Evolutionary conservation across 2,888 invertebrate species (phyloP).

Genomic region (Ptilodon capucinus): DNA sequence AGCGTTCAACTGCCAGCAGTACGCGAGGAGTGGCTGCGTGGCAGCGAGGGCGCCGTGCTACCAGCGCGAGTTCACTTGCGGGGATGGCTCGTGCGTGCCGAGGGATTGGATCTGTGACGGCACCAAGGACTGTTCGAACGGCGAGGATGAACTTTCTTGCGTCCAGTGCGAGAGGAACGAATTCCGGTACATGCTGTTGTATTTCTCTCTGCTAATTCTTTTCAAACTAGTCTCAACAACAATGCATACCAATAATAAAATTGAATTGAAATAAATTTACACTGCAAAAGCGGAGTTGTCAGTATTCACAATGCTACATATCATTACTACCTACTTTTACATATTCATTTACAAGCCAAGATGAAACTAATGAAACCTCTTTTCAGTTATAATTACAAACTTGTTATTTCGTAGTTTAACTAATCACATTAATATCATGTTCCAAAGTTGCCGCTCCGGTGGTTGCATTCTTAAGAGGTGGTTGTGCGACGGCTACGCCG

Average conservation of each 20-base stretch:
- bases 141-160: constrained; percentile 84
- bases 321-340: too few species aligned
- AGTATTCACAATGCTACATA: too few species aligned
- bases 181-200: constrained; percentile 62
- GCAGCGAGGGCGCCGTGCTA: constrained; percentile 74
- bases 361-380: too few species aligned
- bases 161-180: constrained; percentile 57
- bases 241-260: too few species aligned
- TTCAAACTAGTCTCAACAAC: too few species aligned
- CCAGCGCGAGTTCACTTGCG: constrained; percentile 80
- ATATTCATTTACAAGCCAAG: too few species aligned
- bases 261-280: too few species aligned
- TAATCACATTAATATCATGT: too few species aligned
- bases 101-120: constrained; percentile 85
- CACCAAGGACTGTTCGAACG: constrained; percentile 83
- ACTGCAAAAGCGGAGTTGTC: too few species aligned
- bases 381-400: too few species aligned
- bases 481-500: constrained; percentile 76
- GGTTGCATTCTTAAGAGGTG: constrained; percentile 68
- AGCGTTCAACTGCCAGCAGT: constrained; percentile 84
- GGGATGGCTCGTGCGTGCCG: constrained; percentile 84
- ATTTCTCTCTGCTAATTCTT: neutral
- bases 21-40: constrained; percentile 83
- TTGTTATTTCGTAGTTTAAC: too few species aligned
- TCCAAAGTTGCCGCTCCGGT: constrained; percentile 61